These are phyloP conservation scores for Gallinago media DNA, from an alignment of 2,113 vertebrate species.

Conservation along the genomic window DNA sequence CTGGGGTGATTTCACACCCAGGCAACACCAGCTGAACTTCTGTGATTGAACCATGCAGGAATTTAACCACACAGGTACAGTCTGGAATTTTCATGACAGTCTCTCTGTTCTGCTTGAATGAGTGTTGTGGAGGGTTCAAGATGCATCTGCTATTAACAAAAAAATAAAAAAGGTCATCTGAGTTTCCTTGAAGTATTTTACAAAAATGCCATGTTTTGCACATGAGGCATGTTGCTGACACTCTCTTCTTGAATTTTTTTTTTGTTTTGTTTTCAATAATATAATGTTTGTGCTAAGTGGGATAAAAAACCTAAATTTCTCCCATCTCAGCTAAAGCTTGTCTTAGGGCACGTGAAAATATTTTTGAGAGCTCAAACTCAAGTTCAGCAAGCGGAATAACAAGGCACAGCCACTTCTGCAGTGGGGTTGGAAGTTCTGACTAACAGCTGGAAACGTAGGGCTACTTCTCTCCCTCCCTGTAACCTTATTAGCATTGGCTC, in stretches of 20 bases:
- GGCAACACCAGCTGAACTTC: background rate
- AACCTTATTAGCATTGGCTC: accelerated
- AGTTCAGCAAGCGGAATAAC: background rate
- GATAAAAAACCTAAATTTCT: background rate
- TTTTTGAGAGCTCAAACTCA: background rate
- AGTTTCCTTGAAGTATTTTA: background rate
- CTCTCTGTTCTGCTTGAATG: background rate
- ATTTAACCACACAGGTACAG: background rate
- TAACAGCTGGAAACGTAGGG: background rate
- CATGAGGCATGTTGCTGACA: background rate
- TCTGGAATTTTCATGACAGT: background rate
- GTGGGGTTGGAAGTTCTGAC: background rate
- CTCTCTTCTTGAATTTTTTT: background rate
- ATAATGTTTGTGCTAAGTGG: background rate
- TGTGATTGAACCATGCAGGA: background rate
- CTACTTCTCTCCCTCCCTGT: background rate
- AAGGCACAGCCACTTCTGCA: background rate
- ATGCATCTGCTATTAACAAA: background rate
- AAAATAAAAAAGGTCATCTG: background rate
- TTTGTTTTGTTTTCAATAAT: background rate
- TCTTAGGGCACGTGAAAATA: background rate
- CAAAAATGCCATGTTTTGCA: background rate
- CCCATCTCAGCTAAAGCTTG: background rate
- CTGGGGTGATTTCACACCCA: background rate
- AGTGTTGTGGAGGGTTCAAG: background rate